A percentile compares a stretch with the other conserved stretches of the same genome.
Evolutionary conservation across 2,797 vertebrate species (phyloP).

Genomic region (Crypturellus tataupa): DNA sequence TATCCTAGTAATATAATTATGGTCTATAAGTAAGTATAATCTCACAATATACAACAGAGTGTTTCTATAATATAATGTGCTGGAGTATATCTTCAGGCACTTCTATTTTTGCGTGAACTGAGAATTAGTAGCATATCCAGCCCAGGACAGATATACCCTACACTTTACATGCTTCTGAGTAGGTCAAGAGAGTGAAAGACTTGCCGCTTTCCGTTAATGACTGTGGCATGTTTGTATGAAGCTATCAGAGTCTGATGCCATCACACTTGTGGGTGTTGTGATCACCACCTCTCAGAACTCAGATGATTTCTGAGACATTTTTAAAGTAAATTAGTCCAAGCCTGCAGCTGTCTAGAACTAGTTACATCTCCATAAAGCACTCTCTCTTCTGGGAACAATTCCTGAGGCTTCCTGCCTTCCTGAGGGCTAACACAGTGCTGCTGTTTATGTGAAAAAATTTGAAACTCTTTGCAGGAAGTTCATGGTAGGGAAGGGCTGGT

Average conservation of each 20-base stretch:
- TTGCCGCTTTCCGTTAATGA: neutral
- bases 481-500: neutral
- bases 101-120: neutral
- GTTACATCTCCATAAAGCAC: neutral
- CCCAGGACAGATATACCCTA: neutral
- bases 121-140: neutral
- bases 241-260: neutral
- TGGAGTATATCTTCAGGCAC: neutral
- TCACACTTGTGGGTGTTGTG: neutral
- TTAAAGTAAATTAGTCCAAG: neutral
- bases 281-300: neutral
- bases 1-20: neutral
- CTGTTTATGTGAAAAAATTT: neutral
- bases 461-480: neutral
- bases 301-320: neutral
- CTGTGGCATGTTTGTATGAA: neutral
- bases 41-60: neutral
- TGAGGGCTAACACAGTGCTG: neutral
- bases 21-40: neutral
- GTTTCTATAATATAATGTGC: neutral
- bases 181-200: neutral
- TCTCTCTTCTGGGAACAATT: neutral
- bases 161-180: neutral
- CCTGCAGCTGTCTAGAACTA: neutral
- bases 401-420: neutral